Percentiles rank a stretch among this genome's conserved stretches.
Evolutionary conservation across 1,140 invertebrate genomes (phyloP).

Genomic region (Drosophila sechellia): DNA sequence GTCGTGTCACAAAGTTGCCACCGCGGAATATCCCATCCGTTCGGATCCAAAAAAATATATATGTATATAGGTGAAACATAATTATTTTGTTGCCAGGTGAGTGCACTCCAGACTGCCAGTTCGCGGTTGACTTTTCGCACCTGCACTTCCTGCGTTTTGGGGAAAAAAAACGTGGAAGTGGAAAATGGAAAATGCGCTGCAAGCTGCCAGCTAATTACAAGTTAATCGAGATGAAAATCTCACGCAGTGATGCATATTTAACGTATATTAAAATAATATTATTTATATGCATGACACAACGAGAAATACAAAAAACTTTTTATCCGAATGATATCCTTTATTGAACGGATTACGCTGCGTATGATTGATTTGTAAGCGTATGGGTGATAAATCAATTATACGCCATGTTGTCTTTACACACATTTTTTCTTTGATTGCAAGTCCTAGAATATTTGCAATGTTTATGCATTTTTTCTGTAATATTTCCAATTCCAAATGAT

Average conservation of each 20-base stretch:
- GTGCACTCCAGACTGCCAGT: neutral
- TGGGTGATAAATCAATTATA: neutral
- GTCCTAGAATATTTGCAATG: no score
- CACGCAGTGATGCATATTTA: neutral
- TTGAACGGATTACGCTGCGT: no score
- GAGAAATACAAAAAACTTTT: neutral
- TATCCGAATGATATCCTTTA: no score
- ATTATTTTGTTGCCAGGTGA: slow-evolving; percentile 10
- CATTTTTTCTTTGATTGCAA: neutral
- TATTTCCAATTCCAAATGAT: neutral
- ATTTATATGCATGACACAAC: neutral
- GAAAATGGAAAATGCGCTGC: neutral
- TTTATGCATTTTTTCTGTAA: neutral
- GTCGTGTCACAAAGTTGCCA: slow-evolving; percentile 65
- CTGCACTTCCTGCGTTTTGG: slow-evolving; percentile 14
- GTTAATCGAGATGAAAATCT: slow-evolving; percentile 42
- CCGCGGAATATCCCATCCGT: slow-evolving; percentile 23
- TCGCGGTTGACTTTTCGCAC: slow-evolving; percentile 8
- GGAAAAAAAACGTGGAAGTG: neutral
- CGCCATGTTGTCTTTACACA: neutral
- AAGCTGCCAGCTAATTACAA: slow-evolving; percentile 31
- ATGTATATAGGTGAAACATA: neutral
- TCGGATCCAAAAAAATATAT: neutral
- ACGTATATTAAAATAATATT: neutral
- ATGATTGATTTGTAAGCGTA: neutral